These are phyloP conservation scores for Drosophila dunni DNA, from an alignment of 1,140 invertebrate species.

Conservation along the genomic window DNA sequence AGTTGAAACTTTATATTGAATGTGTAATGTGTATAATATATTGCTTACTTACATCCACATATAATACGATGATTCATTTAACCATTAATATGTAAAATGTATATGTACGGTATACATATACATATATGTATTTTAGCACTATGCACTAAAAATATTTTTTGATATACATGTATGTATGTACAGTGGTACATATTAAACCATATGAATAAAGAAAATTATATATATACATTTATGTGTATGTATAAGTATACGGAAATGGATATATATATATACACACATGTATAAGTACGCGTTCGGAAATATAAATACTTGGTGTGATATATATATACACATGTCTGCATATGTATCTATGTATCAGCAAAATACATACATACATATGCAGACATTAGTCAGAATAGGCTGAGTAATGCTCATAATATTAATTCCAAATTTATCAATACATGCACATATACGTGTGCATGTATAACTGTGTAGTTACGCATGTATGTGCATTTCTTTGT, in stretches of 20 bases:
- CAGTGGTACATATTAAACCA: constrained; percentile 17
- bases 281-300: constrained; percentile 40
- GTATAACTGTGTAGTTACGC: constrained; percentile 4
- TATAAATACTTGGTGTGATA: constrained; percentile 42
- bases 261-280: constrained; percentile 40
- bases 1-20: constrained; percentile 29
- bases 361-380: constrained; percentile 31
- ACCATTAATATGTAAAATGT: constrained; percentile 55
- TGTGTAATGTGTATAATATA: constrained; percentile 24
- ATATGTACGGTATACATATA: constrained; percentile 37
- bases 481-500: constrained; percentile 5
- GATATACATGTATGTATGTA: constrained; percentile 42
- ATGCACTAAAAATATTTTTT: constrained; percentile 54
- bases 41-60: constrained; percentile 20
- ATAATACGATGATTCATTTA: constrained; percentile 37
- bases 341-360: constrained; percentile 51
- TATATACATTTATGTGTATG: constrained; percentile 23
- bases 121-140: constrained; percentile 34
- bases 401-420: constrained; percentile 45
- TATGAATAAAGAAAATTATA: constrained; percentile 27
- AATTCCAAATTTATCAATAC: constrained; percentile 46
- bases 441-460: constrained; percentile 3
- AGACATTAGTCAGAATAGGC: constrained; percentile 41
- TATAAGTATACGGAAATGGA: constrained; percentile 30
- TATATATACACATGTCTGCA: constrained; percentile 62